phyloP scores from a whole-genome alignment of 2,113 vertebrate genomes.

The Periophthalmus modestus region DNA sequence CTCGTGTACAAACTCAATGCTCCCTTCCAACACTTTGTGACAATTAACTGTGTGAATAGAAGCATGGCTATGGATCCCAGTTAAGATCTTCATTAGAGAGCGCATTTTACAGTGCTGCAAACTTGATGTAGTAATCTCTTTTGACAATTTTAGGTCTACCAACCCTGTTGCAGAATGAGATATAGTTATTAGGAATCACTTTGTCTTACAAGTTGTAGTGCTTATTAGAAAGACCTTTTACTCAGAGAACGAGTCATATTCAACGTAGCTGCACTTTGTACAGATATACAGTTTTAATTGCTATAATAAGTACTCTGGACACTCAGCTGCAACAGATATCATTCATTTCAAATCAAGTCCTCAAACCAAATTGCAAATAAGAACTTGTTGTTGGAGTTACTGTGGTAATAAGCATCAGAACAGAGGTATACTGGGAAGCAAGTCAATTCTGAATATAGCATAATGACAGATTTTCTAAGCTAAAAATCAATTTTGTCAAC shows the following conservation, averaged over 20 bases:
- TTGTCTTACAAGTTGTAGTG: not conserved
- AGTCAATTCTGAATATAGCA: too few species aligned
- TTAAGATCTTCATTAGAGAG: not conserved
- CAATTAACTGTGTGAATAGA: not conserved
- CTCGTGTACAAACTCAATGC: not conserved
- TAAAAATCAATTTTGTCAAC: too few species aligned
- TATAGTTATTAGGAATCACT: not conserved
- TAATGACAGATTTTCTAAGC: too few species aligned
- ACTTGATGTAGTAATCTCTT: not conserved
- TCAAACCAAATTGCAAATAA: too few species aligned
- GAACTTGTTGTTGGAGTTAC: too few species aligned
- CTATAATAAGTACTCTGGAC: too few species aligned
- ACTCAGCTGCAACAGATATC: too few species aligned
- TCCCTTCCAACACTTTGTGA: not conserved
- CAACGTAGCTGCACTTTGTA: not conserved
- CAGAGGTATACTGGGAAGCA: too few species aligned
- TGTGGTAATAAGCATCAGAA: too few species aligned
- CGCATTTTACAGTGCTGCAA: not conserved
- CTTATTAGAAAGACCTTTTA: not conserved
- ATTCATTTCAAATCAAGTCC: not conserved
- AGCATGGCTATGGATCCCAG: slow-evolving; percentile 6
- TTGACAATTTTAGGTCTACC: slow-evolving; percentile 1
- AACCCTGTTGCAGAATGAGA: not conserved
- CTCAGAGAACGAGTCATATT: not conserved
- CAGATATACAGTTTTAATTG: not conserved